These are phyloP conservation scores for Ophraella communa DNA, from an alignment of 2,888 invertebrate genomes.

Conservation along the genomic window DNA sequence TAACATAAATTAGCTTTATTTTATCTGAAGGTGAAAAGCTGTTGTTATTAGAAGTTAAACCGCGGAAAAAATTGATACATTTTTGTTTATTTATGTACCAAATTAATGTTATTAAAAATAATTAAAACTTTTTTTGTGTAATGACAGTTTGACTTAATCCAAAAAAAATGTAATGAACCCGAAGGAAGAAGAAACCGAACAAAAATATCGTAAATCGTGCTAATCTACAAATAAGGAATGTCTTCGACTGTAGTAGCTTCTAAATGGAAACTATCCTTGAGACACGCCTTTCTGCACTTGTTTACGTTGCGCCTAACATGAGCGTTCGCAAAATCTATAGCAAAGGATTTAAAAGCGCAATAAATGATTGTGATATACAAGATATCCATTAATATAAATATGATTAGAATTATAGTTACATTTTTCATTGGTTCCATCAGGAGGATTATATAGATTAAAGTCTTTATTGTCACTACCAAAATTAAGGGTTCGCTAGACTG, in stretches of 20 bases:
- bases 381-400: too few relatives aligned
- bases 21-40: too few relatives aligned
- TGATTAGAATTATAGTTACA: neutral
- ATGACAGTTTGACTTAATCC: neutral
- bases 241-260: conserved; percentile 6
- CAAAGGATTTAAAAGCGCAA: neutral
- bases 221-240: conserved; percentile 22
- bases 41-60: too few relatives aligned
- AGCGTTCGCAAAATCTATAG: neutral
- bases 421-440: too few relatives aligned
- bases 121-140: neutral
- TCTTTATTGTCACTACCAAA: too few relatives aligned
- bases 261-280: conserved; percentile 25
- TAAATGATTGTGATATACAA: neutral
- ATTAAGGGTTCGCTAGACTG: too few relatives aligned
- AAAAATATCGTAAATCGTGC: conserved; percentile 17
- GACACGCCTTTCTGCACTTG: conserved; percentile 24
- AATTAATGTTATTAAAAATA: neutral
- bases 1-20: too few relatives aligned
- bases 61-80: too few relatives aligned
- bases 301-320: conserved; percentile 7
- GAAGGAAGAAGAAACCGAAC: conserved; percentile 2
- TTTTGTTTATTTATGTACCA: too few relatives aligned
- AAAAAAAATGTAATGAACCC: conserved; percentile 5
- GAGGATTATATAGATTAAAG: too few relatives aligned